Percentiles rank a stretch among this genome's conserved stretches.
Conservation (phyloP, 2,888 invertebrate genomes). For the Drosophila peninsularis region DNA sequence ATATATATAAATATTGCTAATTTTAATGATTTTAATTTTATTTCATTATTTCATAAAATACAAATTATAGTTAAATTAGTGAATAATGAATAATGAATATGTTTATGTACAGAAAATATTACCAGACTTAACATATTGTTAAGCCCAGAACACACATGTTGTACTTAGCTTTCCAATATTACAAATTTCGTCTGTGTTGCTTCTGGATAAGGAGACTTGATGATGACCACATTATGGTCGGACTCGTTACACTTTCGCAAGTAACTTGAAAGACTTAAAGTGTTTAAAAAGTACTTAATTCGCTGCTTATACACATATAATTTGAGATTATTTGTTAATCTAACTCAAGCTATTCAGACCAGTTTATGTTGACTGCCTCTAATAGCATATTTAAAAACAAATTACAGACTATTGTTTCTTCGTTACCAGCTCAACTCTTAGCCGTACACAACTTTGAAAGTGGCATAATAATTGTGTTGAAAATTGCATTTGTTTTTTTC, state of each 20-base stretch:
- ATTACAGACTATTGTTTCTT: constrained; percentile 57
- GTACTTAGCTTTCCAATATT: no score
- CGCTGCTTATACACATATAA: not conserved
- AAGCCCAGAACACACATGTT: no score
- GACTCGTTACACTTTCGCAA: not conserved
- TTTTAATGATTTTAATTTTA: no score
- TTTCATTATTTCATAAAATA: no score
- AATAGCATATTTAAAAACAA: constrained; percentile 68
- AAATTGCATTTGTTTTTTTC: constrained; percentile 59
- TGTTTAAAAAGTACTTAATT: constrained; percentile 10
- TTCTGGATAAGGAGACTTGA: no score
- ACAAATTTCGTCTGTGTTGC: no score
- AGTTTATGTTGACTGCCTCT: constrained; percentile 51
- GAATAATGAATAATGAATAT: no score
- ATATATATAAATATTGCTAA: not conserved
- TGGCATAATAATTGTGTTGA: constrained; percentile 64
- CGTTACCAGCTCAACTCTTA: constrained; percentile 34
- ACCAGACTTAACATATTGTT: no score
- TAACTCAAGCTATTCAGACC: constrained; percentile 22
- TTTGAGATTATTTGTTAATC: constrained; percentile 21
- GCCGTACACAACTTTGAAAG: constrained; percentile 15
- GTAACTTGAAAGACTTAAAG: not conserved
- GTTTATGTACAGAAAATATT: no score
- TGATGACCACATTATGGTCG: not conserved
- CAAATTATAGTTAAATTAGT: no score